These are phyloP conservation scores for Syndactyla subalaris DNA, from an alignment of 2,797 vertebrate genomes.

Conservation along the genomic window DNA sequence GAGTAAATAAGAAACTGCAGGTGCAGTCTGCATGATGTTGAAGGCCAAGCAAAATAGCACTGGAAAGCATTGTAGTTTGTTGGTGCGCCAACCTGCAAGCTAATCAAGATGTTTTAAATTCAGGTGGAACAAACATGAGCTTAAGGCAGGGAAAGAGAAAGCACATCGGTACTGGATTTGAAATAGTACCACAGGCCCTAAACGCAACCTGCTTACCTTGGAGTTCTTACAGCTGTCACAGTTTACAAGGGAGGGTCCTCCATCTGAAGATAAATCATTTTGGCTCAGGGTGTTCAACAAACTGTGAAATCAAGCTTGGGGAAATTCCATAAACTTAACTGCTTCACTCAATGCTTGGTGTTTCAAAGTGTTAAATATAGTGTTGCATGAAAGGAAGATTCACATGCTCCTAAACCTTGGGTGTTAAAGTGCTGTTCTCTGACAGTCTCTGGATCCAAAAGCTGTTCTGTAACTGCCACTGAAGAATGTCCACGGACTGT, in stretches of 20 bases:
- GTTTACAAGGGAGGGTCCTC: not conserved
- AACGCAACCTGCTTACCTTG: not conserved
- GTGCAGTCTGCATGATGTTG: not conserved
- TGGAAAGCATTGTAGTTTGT: not conserved
- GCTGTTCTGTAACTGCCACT: not conserved
- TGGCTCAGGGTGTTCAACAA: not conserved
- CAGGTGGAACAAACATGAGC: not conserved
- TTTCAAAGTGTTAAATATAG: not conserved
- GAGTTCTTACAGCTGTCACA: not conserved
- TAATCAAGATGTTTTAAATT: not conserved
- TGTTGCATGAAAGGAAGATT: not conserved
- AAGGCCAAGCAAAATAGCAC: not conserved
- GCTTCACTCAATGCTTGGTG: not conserved
- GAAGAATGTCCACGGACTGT: not conserved
- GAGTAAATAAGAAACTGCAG: not conserved
- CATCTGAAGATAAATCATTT: not conserved
- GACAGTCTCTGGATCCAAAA: not conserved
- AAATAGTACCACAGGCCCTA: not conserved
- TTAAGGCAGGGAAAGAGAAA: not conserved
- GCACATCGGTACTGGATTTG: not conserved
- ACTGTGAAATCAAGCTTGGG: not conserved
- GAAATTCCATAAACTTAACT: not conserved
- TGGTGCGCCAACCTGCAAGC: not conserved
- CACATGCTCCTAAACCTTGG: rapidly evolving
- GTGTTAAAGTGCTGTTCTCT: not conserved